These are phyloP conservation scores for Cyclophora albipunctata DNA, from an alignment of 2,888 invertebrate species.

Conservation along the genomic window DNA sequence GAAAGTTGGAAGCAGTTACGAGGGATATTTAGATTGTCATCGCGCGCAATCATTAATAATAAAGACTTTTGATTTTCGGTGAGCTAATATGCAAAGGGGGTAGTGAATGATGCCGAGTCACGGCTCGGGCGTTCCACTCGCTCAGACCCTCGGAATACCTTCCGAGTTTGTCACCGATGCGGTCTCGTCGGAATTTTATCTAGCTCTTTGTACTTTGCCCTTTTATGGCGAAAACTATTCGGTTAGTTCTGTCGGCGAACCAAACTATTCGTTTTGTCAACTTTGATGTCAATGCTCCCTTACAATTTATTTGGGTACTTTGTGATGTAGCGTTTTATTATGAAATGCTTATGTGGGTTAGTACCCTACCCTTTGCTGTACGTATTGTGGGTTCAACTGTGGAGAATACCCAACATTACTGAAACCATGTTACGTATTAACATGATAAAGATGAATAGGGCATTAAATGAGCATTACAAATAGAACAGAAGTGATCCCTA, in stretches of 20 bases:
- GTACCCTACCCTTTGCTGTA: no score
- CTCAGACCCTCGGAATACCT: constrained; percentile 61
- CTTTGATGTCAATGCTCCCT: constrained; percentile 45
- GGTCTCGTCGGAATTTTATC: constrained; percentile 69
- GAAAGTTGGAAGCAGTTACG: constrained; percentile 51
- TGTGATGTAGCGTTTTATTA: constrained; percentile 11
- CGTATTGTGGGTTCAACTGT: no score
- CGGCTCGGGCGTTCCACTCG: constrained; percentile 38
- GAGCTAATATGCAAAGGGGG: constrained; percentile 69
- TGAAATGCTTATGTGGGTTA: background rate
- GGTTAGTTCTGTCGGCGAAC: constrained; percentile 57
- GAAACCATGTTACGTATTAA: no score
- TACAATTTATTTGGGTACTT: constrained; percentile 13
- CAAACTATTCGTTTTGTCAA: constrained; percentile 52
- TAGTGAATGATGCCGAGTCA: constrained; percentile 61
- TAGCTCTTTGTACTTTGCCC: constrained; percentile 69
- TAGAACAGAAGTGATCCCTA: background rate
- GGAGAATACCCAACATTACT: no score
- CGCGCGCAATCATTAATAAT: constrained; percentile 69
- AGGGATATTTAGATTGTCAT: constrained; percentile 73
- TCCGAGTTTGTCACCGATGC: constrained; percentile 68
- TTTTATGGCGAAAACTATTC: constrained; percentile 66
- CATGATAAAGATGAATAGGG: no score
- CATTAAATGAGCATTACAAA: no score
- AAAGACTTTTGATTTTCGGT: constrained; percentile 72